phyloP scores from a whole-genome alignment of 2,888 invertebrate species.

The Lithophane socia region DNA sequence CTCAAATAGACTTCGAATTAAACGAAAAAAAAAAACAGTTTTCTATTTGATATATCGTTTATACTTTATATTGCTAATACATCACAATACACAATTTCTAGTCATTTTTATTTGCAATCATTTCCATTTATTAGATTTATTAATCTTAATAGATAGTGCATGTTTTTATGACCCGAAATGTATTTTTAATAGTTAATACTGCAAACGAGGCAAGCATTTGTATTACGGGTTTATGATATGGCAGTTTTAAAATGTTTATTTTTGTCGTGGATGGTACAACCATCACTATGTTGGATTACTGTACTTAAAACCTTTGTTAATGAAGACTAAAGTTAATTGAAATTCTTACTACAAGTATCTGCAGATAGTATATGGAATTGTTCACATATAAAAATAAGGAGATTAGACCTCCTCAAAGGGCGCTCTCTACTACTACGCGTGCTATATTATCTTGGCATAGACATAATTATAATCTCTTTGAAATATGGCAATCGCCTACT shows the following conservation, averaged over 20 bases:
- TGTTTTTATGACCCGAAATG: constrained; percentile 41
- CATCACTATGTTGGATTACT: constrained; percentile 13
- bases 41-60: constrained; percentile 38
- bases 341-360: constrained; percentile 23
- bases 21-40: constrained; percentile 29
- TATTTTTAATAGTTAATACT: constrained; percentile 39
- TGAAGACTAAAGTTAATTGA: constrained; percentile 29
- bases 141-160: constrained; percentile 47
- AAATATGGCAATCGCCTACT: constrained; percentile 66
- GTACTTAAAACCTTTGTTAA: constrained; percentile 43
- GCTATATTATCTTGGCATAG: constrained; percentile 67
- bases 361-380: constrained; percentile 18
- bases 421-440: constrained; percentile 69
- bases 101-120: constrained; percentile 67
- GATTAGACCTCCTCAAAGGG: constrained; percentile 46
- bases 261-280: constrained; percentile 19
- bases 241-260: constrained; percentile 37
- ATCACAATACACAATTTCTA: constrained; percentile 69
- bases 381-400: constrained; percentile 21
- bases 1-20: constrained; percentile 11
- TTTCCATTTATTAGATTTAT: constrained; percentile 44
- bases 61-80: constrained; percentile 53
- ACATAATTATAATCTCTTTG: constrained; percentile 65
- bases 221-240: constrained; percentile 47
- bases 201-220: constrained; percentile 37